A percentile compares a stretch with the other conserved stretches of the same genome.
Evolutionary conservation across 2,113 vertebrate species (phyloP).

Genomic region (Nothocercus nigrocapillus): DNA sequence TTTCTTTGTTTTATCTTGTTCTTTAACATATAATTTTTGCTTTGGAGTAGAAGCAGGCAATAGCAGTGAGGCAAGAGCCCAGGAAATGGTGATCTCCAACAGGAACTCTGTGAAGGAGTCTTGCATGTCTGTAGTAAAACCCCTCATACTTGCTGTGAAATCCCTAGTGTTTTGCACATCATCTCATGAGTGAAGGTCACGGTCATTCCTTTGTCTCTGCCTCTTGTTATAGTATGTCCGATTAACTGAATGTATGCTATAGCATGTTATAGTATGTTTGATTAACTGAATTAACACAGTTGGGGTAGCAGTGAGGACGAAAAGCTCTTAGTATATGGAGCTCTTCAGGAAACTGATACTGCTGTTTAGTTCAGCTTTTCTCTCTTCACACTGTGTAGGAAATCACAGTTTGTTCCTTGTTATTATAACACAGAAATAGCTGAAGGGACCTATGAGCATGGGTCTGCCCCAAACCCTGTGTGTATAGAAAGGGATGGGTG

Average conservation of each 20-base stretch:
- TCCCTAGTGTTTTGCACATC: no score
- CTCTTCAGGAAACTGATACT: accelerated
- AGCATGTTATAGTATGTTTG: not conserved
- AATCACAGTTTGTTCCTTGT: not conserved
- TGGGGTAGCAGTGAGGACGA: accelerated
- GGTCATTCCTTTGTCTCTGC: not conserved
- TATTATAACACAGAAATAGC: not conserved
- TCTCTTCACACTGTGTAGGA: not conserved
- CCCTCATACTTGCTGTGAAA: not conserved
- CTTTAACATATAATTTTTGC: not conserved
- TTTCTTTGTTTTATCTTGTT: not conserved
- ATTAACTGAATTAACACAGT: not conserved
- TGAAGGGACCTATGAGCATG: accelerated
- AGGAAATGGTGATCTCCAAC: not conserved
- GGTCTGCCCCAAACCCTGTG: not conserved
- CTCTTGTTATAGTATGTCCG: not conserved
- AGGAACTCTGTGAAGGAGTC: not conserved
- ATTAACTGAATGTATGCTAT: not conserved
- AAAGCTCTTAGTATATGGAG: not conserved
- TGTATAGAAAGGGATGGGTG: accelerated
- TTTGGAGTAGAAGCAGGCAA: not conserved
- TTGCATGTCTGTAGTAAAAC: not conserved
- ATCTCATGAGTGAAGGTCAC: no score
- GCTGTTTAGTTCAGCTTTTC: not conserved
- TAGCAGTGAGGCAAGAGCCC: not conserved